These are phyloP conservation scores for Alosa alosa DNA, from an alignment of 2,113 vertebrate species.

Conservation along the genomic window DNA sequence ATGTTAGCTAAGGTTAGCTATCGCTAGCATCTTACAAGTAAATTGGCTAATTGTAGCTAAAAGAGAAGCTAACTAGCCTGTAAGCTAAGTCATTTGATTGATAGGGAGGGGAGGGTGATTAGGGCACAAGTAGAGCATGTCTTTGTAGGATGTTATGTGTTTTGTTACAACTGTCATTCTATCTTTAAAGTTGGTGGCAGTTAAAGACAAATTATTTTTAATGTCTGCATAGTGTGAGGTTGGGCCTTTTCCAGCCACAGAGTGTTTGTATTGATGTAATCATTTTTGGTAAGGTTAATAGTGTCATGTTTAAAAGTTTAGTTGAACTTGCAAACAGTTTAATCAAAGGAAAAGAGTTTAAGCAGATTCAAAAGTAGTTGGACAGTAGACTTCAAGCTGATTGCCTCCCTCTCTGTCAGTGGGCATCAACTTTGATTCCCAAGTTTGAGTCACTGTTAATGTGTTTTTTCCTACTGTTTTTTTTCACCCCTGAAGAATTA, in stretches of 20 bases:
- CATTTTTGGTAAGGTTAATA: not conserved
- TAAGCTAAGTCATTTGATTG: not conserved
- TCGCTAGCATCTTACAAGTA: not conserved
- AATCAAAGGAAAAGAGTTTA: not conserved
- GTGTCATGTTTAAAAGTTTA: not conserved
- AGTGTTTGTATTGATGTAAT: not conserved
- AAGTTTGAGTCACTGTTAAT: not conserved
- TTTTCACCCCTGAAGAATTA: not conserved
- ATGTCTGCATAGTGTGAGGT: not conserved
- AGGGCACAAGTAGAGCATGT: not conserved
- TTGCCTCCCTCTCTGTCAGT: not conserved
- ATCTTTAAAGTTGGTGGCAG: not conserved
- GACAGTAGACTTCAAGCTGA: not conserved
- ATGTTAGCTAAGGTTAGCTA: not conserved
- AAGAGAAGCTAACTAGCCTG: not conserved
- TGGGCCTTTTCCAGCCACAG: too few relatives aligned
- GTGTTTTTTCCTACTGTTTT: not conserved
- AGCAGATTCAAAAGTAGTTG: not conserved
- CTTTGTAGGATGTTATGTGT: not conserved
- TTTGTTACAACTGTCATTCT: not conserved
- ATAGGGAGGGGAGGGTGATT: not conserved
- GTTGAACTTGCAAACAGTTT: not conserved
- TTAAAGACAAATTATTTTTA: not conserved
- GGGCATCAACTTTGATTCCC: not conserved
- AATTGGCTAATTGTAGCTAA: not conserved